These are phyloP conservation scores for Alitta virens DNA, from an alignment of 2,888 invertebrate genomes.

Conservation along the genomic window DNA sequence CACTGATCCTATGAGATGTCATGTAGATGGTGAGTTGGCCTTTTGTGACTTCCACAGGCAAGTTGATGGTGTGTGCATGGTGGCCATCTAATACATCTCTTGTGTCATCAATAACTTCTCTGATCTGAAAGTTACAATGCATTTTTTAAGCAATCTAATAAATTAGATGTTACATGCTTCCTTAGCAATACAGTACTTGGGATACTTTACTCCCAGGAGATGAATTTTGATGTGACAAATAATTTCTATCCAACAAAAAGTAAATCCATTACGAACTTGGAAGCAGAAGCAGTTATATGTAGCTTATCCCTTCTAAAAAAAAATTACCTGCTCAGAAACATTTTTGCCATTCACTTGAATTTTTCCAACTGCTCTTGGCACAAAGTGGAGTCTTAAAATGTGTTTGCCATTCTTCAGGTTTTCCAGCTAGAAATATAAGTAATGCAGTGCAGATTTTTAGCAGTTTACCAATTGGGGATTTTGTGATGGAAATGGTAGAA, in stretches of 20 bases:
- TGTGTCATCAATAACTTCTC: neutral
- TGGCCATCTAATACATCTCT: neutral
- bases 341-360: neutral
- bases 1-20: conserved; percentile 2
- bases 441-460: no score
- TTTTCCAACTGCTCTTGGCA: neutral
- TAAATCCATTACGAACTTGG: neutral
- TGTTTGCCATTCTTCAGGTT: conserved; percentile 26
- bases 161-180: no score
- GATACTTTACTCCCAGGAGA: no score
- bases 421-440: conserved; percentile 31
- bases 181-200: no score
- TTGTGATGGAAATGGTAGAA: no score
- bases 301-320: neutral
- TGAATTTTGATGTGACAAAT: neutral
- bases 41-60: conserved; percentile 9
- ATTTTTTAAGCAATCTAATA: no score
- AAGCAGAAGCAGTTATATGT: no score
- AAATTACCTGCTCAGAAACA: conserved; percentile 1
- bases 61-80: conserved; percentile 4
- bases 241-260: neutral
- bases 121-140: neutral
- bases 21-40: neutral
- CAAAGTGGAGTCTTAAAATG: conserved; percentile 30
- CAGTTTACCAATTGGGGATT: no score